Evolutionary conservation across 2,888 invertebrate species (phyloP), one percentile per base, ranked within the genome.

Genomic region (Drosophila flavopinicola): DNA sequence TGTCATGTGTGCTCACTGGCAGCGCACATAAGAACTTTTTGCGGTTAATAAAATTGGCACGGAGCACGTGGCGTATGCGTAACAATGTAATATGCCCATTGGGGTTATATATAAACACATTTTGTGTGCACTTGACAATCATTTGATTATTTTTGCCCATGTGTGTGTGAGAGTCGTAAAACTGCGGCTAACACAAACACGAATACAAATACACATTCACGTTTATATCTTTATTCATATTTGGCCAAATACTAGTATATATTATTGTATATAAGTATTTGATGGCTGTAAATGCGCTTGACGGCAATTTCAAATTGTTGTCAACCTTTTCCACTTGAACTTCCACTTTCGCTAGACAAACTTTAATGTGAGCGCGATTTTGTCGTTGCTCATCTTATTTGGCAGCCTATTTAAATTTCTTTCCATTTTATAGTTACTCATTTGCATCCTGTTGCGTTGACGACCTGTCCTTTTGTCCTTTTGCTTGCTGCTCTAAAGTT

Each of bases 11-110:
- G 7, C 23, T 29, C 23, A 15, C 33, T n/a, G n/a, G 20, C 29
- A 30, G 53, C 47, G n/a, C 53, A 49, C 51, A 11, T 10, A 37
- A 10, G 58, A 71, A 72, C 57, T 67, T 84, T 77, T 45, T 64
- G 82, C 45, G 78, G 80, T 66, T 84, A 80, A 68, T 71, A 69
- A 78, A 84, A 78, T 71, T 77, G 61, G 49, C 32, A 47, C 32
- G 32, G 24, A 20, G 35, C 45, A 68, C 59, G 41, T 39, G 44
- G 57, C 60, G 49, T 65, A 59, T 68, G 37, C 49, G 45, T 49
- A 57, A 73, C 45, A 29, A 27, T 45, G 64, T 49, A 70, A 83
- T 73, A 70, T 58, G 78, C 53, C 82, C 75, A 44, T 11, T 11
- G 51, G 85, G 79, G 78, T 49, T 59, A 63, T 52, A 73, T 82